phyloP scores from a whole-genome alignment of 2,113 vertebrate genomes.

The Brachirus orientalis region DNA sequence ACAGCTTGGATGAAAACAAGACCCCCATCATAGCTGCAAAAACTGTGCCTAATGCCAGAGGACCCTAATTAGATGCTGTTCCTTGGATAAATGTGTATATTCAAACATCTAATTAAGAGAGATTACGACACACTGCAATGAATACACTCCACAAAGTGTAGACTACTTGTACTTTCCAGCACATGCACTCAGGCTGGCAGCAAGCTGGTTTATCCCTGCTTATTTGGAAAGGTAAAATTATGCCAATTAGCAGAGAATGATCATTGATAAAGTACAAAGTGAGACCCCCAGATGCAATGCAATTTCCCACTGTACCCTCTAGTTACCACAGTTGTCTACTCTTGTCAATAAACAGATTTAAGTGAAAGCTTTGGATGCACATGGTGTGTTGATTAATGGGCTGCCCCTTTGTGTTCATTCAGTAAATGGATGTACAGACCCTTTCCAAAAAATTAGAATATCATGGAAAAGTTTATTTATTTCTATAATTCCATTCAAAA shows the following conservation, averaged over 20 bases:
- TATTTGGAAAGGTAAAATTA: slow-evolving; percentile 61
- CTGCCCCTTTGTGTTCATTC: background rate
- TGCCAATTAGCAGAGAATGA: slow-evolving; percentile 67
- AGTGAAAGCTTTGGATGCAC: slow-evolving; percentile 26
- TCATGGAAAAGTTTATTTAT: no score
- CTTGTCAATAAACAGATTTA: slow-evolving; percentile 45
- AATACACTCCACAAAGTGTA: slow-evolving; percentile 45
- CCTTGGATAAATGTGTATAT: slow-evolving; percentile 72
- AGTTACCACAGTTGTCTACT: slow-evolving; percentile 28
- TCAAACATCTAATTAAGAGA: slow-evolving; percentile 78
- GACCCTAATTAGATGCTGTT: slow-evolving; percentile 75
- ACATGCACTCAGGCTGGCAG: slow-evolving; percentile 26
- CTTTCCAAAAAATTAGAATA: no score
- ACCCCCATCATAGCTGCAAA: slow-evolving; percentile 39
- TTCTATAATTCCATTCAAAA: no score
- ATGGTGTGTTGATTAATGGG: slow-evolving; percentile 32
- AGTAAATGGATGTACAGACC: background rate
- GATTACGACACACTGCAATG: slow-evolving; percentile 48
- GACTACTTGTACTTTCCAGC: slow-evolving; percentile 35
- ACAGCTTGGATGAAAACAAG: slow-evolving; percentile 64
- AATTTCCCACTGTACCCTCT: slow-evolving; percentile 43
- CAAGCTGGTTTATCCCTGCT: slow-evolving; percentile 45
- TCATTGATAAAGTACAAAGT: slow-evolving; percentile 61
- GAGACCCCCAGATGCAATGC: slow-evolving; percentile 49
- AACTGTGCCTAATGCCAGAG: slow-evolving; percentile 67